Percentiles rank a stretch among this genome's conserved stretches.
Conservation (phyloP, 1,140 invertebrate species). For the Plutomurus gul region DNA sequence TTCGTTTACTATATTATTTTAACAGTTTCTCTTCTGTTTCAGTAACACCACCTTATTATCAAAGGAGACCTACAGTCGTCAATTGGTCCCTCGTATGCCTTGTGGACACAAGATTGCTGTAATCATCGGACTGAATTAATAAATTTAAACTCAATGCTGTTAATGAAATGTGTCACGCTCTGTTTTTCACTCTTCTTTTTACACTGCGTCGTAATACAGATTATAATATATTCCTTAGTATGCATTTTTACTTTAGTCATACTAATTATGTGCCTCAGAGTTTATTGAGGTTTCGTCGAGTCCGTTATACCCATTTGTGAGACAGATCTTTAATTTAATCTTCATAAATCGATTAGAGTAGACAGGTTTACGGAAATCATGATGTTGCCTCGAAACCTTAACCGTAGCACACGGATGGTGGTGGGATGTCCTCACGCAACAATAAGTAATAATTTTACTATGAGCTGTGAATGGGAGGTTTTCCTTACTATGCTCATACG, state of each 20-base stretch:
- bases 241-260: neutral
- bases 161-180: neutral
- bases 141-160: neutral
- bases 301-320: neutral
- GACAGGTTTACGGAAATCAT: neutral
- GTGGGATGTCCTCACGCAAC: too few species aligned
- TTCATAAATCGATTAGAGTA: constrained; percentile 1
- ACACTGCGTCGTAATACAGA: neutral
- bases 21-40: too few species aligned
- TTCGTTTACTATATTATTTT: too few species aligned
- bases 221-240: neutral
- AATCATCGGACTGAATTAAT: too few species aligned
- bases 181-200: neutral
- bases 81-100: too few species aligned
- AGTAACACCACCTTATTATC: too few species aligned
- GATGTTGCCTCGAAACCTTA: neutral
- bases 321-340: constrained; percentile 10
- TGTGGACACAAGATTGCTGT: too few species aligned
- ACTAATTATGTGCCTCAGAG: neutral
- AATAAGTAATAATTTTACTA: too few species aligned
- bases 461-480: too few species aligned
- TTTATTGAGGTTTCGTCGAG: neutral
- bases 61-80: too few species aligned
- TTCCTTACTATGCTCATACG: too few species aligned
- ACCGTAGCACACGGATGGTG: neutral